Conservation (phyloP, 2,113 vertebrate genomes). For the Anseranas semipalmata region DNA sequence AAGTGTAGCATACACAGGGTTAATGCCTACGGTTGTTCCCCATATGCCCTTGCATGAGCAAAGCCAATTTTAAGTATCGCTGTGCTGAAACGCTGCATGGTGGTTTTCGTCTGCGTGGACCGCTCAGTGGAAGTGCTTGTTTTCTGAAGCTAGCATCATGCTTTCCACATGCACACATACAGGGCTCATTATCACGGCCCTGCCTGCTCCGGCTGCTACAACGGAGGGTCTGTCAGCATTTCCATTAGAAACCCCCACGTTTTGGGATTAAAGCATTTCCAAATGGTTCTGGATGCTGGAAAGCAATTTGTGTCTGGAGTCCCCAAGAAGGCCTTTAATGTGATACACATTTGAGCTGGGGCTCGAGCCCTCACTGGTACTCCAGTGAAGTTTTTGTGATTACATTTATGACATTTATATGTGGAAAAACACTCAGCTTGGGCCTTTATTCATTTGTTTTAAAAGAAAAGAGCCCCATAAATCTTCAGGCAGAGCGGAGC, state of each 20-base stretch:
- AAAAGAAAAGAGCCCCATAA: constrained; percentile 45
- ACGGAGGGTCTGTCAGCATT: constrained; percentile 38
- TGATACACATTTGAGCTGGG: constrained; percentile 29
- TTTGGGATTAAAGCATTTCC: constrained; percentile 70
- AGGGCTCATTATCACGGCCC: constrained; percentile 49
- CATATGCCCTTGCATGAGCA: not conserved
- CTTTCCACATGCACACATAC: constrained; percentile 55
- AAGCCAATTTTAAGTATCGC: not conserved
- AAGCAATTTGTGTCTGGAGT: constrained; percentile 46
- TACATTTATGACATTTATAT: constrained; percentile 66
- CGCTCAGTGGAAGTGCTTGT: constrained; percentile 1
- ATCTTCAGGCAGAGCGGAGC: not conserved
- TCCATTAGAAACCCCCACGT: constrained; percentile 10
- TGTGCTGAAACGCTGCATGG: not conserved
- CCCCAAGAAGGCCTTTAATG: constrained; percentile 38
- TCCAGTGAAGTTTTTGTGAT: constrained; percentile 49
- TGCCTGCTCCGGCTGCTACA: constrained; percentile 42
- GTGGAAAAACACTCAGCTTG: constrained; percentile 73
- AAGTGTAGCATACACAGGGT: not conserved
- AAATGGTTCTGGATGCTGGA: constrained; percentile 67
- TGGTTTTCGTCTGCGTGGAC: not conserved
- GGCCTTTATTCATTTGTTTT: constrained; percentile 64
- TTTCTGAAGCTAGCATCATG: constrained; percentile 31
- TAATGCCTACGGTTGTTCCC: not conserved
- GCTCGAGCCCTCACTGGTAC: constrained; percentile 11